These are phyloP conservation scores for Drosophila sp. DNA, from an alignment of 1,140 invertebrate species.

Conservation along the genomic window DNA sequence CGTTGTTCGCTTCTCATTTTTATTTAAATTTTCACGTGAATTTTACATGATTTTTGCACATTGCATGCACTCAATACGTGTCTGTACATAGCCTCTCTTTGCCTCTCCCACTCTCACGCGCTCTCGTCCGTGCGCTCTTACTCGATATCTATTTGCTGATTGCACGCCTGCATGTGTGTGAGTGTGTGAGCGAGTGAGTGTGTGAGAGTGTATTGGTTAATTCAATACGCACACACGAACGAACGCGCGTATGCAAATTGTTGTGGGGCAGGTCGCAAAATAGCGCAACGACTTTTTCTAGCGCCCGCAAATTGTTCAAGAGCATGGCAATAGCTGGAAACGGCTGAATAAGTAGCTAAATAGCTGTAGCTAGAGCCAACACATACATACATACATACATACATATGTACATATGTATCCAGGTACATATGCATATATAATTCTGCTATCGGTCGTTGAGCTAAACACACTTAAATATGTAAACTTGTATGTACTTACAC, in stretches of 20 bases:
- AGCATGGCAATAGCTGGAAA: constrained; percentile 36
- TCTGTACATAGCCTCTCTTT: not conserved
- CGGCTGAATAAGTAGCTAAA: constrained; percentile 29
- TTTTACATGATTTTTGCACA: constrained; percentile 62
- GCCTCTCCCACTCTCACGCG: not conserved
- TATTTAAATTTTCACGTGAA: constrained; percentile 59
- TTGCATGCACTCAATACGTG: constrained; percentile 58
- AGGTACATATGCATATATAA: constrained; percentile 3
- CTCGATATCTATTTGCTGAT: constrained; percentile 29
- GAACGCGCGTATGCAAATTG: constrained; percentile 67
- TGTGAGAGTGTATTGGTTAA: constrained; percentile 42
- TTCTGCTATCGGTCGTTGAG: constrained; percentile 45
- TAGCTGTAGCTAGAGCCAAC: constrained; percentile 15
- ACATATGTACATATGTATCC: not conserved
- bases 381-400: no score
- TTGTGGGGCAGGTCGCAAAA: constrained; percentile 74
- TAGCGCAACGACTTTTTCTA: constrained; percentile 46
- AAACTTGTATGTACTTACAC: not conserved
- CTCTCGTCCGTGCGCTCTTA: constrained; percentile 7
- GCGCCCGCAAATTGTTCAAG: constrained; percentile 48
- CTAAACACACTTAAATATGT: constrained; percentile 4
- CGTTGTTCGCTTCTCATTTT: not conserved
- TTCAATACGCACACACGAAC: constrained; percentile 55
- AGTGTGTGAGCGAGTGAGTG: constrained; percentile 32
- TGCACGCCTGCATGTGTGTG: constrained; percentile 22